Evolutionary conservation across 1,140 invertebrate species (phyloP).

Genomic region (Ceratosolen fusciceps): DNA sequence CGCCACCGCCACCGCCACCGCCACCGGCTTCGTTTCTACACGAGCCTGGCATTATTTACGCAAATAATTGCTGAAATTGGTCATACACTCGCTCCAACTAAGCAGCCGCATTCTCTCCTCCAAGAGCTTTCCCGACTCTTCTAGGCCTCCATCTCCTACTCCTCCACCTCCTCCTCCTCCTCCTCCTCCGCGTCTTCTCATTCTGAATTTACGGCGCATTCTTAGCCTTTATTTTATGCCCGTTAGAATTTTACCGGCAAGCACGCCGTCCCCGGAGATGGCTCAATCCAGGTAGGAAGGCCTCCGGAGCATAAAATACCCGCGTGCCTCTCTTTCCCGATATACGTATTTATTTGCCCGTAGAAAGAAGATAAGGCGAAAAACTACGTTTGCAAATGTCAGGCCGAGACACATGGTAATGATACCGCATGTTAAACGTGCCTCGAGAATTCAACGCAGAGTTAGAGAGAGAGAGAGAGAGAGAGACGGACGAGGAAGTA

Average conservation of each 20-base stretch:
- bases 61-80: background rate
- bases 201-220: background rate
- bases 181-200: no score
- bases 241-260: background rate
- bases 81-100: conserved; percentile 1
- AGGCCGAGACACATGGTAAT: background rate
- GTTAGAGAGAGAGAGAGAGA: background rate
- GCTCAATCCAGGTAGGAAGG: background rate
- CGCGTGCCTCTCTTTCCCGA: background rate
- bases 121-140: no score
- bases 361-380: background rate
- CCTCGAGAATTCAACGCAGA: background rate
- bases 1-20: no score
- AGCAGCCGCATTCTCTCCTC: background rate
- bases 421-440: no score
- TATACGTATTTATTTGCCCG: background rate
- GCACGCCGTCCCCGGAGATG: background rate
- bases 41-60: background rate
- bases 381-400: background rate
- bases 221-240: background rate
- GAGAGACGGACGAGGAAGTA: no score
- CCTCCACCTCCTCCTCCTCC: no score
- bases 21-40: background rate
- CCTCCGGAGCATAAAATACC: background rate
- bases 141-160: no score